Evolutionary conservation across 2,797 vertebrate species (phyloP).

Genomic region (Iguana delicatissima): DNA sequence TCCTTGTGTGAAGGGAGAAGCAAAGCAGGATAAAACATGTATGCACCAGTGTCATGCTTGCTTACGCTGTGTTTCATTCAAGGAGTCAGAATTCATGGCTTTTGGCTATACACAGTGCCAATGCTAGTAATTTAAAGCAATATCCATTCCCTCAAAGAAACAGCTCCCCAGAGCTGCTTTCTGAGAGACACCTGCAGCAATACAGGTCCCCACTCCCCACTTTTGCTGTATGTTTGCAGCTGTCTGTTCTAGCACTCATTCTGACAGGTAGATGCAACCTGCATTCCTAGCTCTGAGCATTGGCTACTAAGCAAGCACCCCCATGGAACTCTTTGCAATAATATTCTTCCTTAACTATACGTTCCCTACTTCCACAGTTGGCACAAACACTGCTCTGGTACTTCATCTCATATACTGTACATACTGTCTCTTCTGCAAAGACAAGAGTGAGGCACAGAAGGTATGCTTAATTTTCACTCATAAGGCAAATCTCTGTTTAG

Average conservation of each 20-base stretch:
- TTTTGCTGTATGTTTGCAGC: no score
- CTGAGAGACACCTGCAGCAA: neutral
- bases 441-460: no score
- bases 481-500: neutral
- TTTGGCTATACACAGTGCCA: neutral
- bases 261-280: no score
- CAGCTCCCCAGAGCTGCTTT: neutral
- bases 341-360: neutral
- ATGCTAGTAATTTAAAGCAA: neutral
- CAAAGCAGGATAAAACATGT: neutral
- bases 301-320: neutral
- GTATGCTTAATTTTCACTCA: neutral
- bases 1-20: neutral
- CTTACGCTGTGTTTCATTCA: neutral
- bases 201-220: neutral
- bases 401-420: no score
- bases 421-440: neutral
- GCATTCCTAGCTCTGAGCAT: neutral
- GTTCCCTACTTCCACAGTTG: no score
- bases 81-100: neutral
- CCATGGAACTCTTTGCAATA: neutral
- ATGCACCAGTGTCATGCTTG: neutral
- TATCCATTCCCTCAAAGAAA: neutral
- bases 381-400: neutral
- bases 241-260: no score